Percentiles rank a stretch among this genome's conserved stretches.
Conservation (phyloP, 2,113 vertebrate species). For the Mobula birostris region DNA sequence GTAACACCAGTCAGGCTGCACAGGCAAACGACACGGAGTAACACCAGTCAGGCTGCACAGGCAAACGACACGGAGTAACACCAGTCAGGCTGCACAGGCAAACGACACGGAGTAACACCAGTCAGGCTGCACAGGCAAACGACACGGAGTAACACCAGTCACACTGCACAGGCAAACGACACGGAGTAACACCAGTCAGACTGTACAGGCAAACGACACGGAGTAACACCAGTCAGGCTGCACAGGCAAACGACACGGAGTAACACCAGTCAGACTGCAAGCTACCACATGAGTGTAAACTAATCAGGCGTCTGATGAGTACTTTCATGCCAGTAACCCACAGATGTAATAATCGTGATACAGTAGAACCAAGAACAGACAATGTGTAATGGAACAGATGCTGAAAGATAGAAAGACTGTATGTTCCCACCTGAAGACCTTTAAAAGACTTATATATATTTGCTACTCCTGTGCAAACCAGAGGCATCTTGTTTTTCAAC, state of each 20-base stretch:
- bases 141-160: too few relatives aligned
- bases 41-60: too few relatives aligned
- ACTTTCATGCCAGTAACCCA: neutral
- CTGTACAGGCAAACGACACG: too few relatives aligned
- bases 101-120: too few relatives aligned
- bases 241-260: too few relatives aligned
- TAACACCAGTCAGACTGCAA: neutral
- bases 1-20: too few relatives aligned
- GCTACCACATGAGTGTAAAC: neutral
- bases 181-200: too few relatives aligned
- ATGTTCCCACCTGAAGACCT: neutral
- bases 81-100: too few relatives aligned
- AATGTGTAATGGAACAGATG: neutral
- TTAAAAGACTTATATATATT: neutral
- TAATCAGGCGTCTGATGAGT: neutral
- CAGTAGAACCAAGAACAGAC: neutral
- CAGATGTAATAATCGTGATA: neutral
- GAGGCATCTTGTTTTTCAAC: neutral
- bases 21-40: too few relatives aligned
- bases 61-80: too few relatives aligned
- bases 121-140: too few relatives aligned
- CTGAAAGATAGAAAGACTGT: neutral
- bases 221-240: neutral
- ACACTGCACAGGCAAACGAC: too few relatives aligned
- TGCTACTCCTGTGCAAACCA: neutral